These are phyloP conservation scores for Arenaria interpres DNA, from an alignment of 2,113 vertebrate genomes.

Conservation along the genomic window DNA sequence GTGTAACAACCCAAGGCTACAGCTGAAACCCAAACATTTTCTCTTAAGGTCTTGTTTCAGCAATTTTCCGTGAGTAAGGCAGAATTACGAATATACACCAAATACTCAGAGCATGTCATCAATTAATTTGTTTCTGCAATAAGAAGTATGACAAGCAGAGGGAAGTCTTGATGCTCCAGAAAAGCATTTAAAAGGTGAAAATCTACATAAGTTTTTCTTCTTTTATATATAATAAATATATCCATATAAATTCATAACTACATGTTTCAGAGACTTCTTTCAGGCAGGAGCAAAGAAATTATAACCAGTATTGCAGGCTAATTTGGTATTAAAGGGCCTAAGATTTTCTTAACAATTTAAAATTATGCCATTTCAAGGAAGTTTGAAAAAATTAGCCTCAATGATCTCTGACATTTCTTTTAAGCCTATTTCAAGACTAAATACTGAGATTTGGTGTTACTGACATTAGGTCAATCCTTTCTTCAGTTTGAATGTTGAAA, in stretches of 20 bases:
- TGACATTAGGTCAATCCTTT: not conserved
- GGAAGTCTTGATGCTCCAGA: not conserved
- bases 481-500: constrained; percentile 15
- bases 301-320: not conserved
- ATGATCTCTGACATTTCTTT: not conserved
- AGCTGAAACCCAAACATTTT: constrained; percentile 1
- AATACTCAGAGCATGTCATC: not conserved
- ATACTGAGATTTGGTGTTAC: not conserved
- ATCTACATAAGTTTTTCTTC: not conserved
- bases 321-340: not conserved
- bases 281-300: not conserved
- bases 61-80: not conserved
- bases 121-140: constrained; percentile 12
- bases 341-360: not conserved
- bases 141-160: constrained; percentile 1
- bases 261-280: not conserved
- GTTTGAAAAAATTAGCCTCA: not conserved
- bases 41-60: not conserved
- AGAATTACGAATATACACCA: not conserved
- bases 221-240: not conserved
- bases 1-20: not conserved
- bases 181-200: not conserved
- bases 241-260: not conserved
- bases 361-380: not conserved
- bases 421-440: constrained; percentile 10